Percentiles rank a stretch among this genome's conserved stretches.
These are phyloP conservation scores for Phymastichus coffea DNA, from an alignment of 1,140 invertebrate species.

Conservation along the genomic window DNA sequence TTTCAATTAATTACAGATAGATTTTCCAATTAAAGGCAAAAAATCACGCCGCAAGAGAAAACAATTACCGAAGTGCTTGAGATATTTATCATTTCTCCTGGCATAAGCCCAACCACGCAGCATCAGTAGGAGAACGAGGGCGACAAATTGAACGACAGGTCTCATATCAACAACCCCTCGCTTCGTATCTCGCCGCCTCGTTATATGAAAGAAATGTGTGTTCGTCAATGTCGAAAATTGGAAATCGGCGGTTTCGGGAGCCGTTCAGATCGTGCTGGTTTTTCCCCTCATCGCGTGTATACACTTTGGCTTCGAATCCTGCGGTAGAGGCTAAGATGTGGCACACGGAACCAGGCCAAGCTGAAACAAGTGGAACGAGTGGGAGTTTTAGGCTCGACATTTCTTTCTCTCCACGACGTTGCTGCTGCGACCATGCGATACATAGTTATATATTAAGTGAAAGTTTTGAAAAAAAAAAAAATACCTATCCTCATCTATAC, in stretches of 20 bases:
- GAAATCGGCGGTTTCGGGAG: too few relatives aligned
- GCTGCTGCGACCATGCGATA: neutral
- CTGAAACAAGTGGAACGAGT: constrained; percentile 57
- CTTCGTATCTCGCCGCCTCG: neutral
- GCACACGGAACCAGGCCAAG: constrained; percentile 57
- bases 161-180: constrained; percentile 11
- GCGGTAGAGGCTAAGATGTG: constrained; percentile 24
- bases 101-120: constrained; percentile 19
- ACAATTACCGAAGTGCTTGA: constrained; percentile 39
- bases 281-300: neutral
- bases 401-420: too few relatives aligned
- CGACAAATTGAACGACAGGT: constrained; percentile 15
- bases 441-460: too few relatives aligned
- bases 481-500: too few relatives aligned
- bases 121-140: constrained; percentile 18
- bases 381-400: constrained; percentile 38
- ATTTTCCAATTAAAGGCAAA: too few relatives aligned
- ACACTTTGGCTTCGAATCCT: too few relatives aligned
- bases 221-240: too few relatives aligned
- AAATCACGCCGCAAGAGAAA: too few relatives aligned
- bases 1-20: too few relatives aligned
- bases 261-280: constrained; percentile 3
- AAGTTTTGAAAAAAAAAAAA: too few relatives aligned
- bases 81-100: constrained; percentile 47
- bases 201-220: too few relatives aligned